A percentile compares a stretch with the other conserved stretches of the same genome.
These are phyloP conservation scores for Brachionus plicatilis DNA, from an alignment of 1,140 invertebrate species.

Conservation along the genomic window DNA sequence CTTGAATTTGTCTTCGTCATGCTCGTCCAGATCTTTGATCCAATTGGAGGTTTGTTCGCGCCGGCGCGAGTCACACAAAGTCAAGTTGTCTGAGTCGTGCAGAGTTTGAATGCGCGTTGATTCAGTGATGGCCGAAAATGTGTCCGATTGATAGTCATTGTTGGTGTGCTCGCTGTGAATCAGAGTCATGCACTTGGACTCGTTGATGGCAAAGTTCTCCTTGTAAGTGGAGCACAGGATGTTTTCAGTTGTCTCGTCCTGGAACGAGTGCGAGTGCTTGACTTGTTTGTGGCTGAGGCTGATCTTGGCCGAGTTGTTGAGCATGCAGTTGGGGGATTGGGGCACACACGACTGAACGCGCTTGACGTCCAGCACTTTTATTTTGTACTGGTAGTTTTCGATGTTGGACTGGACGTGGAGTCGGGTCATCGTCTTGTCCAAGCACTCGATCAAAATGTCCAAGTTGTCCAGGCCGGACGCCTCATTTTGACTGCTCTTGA, in stretches of 20 bases:
- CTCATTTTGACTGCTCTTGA: neutral
- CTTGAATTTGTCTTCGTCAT: neutral
- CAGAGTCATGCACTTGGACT: neutral
- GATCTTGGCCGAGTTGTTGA: conserved; percentile 7
- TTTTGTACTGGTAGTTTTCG: conserved; percentile 12
- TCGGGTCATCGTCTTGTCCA: neutral
- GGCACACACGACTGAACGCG: neutral
- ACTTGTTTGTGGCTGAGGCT: neutral
- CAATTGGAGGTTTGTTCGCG: conserved; percentile 28
- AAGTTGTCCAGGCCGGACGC: neutral
- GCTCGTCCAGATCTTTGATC: conserved; percentile 15
- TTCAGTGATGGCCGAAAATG: conserved; percentile 33
- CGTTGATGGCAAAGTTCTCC: neutral
- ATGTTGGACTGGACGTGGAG: neutral
- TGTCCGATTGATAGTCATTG: neutral
- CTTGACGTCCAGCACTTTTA: conserved; percentile 15
- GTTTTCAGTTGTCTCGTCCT: conserved; percentile 11
- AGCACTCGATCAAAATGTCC: neutral
- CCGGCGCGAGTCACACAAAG: neutral
- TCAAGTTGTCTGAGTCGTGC: neutral
- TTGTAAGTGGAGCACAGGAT: conserved; percentile 36
- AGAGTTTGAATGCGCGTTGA: conserved; percentile 31
- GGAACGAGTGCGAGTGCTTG: neutral
- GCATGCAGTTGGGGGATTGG: neutral
- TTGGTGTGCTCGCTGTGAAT: neutral